Evolutionary conservation across 2,888 invertebrate genomes (phyloP).

Genomic region (Clostera curtula): DNA sequence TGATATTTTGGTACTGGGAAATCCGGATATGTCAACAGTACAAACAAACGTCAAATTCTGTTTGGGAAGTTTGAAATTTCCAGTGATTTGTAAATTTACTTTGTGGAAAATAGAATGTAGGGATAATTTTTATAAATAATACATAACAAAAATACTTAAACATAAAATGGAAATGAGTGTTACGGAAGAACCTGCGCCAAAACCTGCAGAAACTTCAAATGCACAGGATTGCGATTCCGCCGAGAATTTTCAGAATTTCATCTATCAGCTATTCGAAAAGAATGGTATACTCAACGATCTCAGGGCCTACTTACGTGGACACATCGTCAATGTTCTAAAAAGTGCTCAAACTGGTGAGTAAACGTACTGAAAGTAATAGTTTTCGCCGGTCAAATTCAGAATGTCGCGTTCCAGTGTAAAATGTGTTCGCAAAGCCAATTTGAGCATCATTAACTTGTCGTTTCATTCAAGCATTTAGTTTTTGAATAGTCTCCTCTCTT

Average conservation of each 20-base stretch:
- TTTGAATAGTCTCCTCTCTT: not conserved
- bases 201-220: constrained; percentile 20
- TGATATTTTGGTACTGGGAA: constrained; percentile 25
- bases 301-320: constrained; percentile 73
- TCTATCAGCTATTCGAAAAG: constrained; percentile 75
- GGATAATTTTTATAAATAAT: constrained; percentile 4
- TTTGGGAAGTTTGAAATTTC: constrained; percentile 61
- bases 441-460: not conserved
- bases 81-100: constrained; percentile 25
- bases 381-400: not conserved
- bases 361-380: not conserved
- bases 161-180: constrained; percentile 36
- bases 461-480: not conserved
- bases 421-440: too few species aligned
- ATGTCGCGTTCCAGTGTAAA: too few species aligned
- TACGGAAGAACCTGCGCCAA: constrained; percentile 13
- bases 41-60: constrained; percentile 33
- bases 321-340: constrained; percentile 73
- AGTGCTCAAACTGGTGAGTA: constrained; percentile 54
- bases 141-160: constrained; percentile 14
- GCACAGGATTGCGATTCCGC: constrained; percentile 32
- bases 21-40: constrained; percentile 44
- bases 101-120: constrained; percentile 25
- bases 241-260: constrained; percentile 73
- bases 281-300: constrained; percentile 76